Base-by-base conservation (phyloP, 1,140 invertebrate species). In the Sarcophaga peregrina region DNA sequence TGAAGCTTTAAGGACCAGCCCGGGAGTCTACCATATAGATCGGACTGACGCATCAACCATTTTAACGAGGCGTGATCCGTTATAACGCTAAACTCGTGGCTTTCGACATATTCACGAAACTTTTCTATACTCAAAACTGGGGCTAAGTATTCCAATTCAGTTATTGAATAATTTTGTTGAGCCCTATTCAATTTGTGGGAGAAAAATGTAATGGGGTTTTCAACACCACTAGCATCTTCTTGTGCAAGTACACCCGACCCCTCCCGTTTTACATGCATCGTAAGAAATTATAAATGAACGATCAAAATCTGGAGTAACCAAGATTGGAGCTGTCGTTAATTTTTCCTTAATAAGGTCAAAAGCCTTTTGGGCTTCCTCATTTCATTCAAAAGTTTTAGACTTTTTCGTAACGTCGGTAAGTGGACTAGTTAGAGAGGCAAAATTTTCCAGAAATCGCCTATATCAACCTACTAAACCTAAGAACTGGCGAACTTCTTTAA, bases 61-160 rank as follows among this genome's bases (percentile, higher is more conserved):
- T 85, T 84, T 37, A 87, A 50, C 13, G 83, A 83, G 6, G 82
- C 50, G 84, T 87, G 86, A 58, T 87, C 85, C 0, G 86, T 86
- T 25, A 91, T 83, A 0, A 92, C 87, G 0, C 37, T 87, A 81
- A 92, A 91, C 8, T 88, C 83, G 8, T 45, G 88, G 7, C 87
- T 87, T 48, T 90, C 87, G 52, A 92, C 54, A 85, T 91, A 93
- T 20, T 86, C 84, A 47, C 86, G 75, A 82, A 91, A 92, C 68
- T 91, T 86, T 81, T 91, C 86, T 2, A 92, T 85, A 9, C 89
- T 90, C 81, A 87, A 86, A 0, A 92, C 76, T 10, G 92, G 85
- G 10, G 90, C 91, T 47, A 92, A 84, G 25, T 88, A 86, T 87
- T 92, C 92, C 81, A 87, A 82, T 85, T 92, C 91, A 2, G 90